Evolutionary conservation across 2,113 vertebrate genomes (phyloP).

Genomic region (Anguilla japonica): DNA sequence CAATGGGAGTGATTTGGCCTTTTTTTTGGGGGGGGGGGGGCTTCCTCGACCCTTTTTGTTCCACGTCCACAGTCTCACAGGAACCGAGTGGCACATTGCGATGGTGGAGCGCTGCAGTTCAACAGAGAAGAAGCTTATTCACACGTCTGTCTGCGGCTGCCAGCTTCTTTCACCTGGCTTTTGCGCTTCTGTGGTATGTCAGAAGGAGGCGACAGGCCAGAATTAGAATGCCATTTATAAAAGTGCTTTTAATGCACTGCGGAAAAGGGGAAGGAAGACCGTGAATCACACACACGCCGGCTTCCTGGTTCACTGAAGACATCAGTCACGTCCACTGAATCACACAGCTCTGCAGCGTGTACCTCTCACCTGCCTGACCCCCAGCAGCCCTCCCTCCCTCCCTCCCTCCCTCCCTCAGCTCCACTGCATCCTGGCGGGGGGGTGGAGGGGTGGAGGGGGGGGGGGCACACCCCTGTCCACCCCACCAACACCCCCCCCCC

Average conservation of each 20-base stretch:
- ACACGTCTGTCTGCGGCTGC: background rate
- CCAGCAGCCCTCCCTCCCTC: background rate
- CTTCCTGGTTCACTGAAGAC: too few relatives aligned
- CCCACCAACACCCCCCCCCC: background rate
- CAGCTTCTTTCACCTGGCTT: background rate
- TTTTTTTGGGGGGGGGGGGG: background rate
- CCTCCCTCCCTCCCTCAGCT: too few relatives aligned
- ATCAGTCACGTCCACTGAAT: background rate
- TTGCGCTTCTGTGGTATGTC: background rate
- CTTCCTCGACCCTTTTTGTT: background rate
- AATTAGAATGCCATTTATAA: background rate
- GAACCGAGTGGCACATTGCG: background rate
- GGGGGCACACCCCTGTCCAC: background rate
- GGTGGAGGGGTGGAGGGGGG: background rate
- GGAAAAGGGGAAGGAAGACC: background rate
- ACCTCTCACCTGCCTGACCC: background rate
- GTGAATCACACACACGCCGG: background rate
- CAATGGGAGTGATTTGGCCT: too few relatives aligned
- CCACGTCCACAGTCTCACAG: background rate
- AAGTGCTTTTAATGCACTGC: background rate
- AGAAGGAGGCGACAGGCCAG: background rate
- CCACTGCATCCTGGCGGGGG: background rate
- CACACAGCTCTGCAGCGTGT: too few relatives aligned
- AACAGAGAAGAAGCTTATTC: background rate
- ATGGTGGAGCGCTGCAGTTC: background rate